Conservation (phyloP, 1,140 invertebrate species). For the Cydia fagiglandana region DNA sequence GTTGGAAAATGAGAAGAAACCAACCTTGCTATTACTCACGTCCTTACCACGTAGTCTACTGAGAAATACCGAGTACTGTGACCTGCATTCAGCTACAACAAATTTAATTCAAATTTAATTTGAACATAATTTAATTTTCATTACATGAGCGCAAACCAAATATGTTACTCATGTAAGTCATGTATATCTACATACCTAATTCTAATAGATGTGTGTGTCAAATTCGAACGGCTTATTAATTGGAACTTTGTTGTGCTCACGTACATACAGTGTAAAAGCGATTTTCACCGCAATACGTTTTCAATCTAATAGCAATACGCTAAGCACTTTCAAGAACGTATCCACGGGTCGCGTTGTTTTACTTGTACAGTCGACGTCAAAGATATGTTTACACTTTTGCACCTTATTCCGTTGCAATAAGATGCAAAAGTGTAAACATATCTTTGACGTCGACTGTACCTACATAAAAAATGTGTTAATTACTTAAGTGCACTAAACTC, state of each 20-base stretch:
- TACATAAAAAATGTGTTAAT: background rate
- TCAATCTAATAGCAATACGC: background rate
- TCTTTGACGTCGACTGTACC: too few relatives aligned
- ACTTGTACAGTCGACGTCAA: too few relatives aligned
- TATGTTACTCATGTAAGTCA: too few relatives aligned
- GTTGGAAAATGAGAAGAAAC: constrained; percentile 4
- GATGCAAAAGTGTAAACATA: too few relatives aligned
- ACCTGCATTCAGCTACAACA: background rate
- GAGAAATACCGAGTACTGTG: background rate
- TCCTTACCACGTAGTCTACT: background rate
- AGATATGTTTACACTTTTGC: too few relatives aligned
- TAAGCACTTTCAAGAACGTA: background rate
- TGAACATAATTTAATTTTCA: too few relatives aligned
- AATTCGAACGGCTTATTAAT: too few relatives aligned
- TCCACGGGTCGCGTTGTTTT: background rate
- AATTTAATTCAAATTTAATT: background rate
- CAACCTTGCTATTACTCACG: constrained; percentile 30
- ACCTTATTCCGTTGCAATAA: too few relatives aligned
- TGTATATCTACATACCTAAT: too few relatives aligned
- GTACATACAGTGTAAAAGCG: too few relatives aligned
- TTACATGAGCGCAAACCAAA: too few relatives aligned
- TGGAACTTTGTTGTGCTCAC: background rate
- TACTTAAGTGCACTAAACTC: constrained; percentile 13
- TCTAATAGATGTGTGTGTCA: too few relatives aligned
- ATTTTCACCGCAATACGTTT: background rate